Evolutionary conservation across 2,113 vertebrate genomes (phyloP), one percentile per base, ranked within the genome.

Genomic region (Nannospalax galili): DNA sequence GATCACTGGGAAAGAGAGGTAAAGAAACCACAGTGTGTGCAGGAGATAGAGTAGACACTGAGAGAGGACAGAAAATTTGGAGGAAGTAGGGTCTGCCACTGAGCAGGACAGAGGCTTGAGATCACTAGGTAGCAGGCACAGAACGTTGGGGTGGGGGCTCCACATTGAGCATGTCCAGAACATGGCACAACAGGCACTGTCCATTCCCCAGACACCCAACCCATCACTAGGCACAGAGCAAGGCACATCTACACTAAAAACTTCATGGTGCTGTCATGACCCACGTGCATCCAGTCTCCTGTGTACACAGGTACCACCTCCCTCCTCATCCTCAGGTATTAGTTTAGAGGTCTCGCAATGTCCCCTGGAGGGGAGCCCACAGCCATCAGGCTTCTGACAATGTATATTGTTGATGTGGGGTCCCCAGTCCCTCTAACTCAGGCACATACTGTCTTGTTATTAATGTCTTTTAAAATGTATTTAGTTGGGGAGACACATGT

Each of bases 381-480:
- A 0, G 32, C 7, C 4, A 56, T 80, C 30, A 2, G 70, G 20
- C 64, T 30, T 5, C 24, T 3, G 0, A 3, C 35, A 26, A 35
- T 20, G 40, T 3, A 0, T 3, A 0, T 1, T 11, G 9, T 81
- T 37, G 30, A 35, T 28, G 26, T 24, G 9, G 28, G 37, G n/a
- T n/a, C 10, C n/a, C 56, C 60, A 40, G 40, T 1, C 2, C n/a
- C 35, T 19, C 82, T 10, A n/a, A 6, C 8, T 72, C 87, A 37
- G 22, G 80, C 9, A 28, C 60, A 17, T 0, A 5, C 77, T 16
- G 56, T 15, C 78, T 16, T 52, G 48, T 52, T 52, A 4, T 30
- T n/a, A 19, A 5, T 30, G 45, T 20, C 80, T 32, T 82, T 42
- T 0, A 64, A 42, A 64, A 42, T 82, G 48, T 52, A 52, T 52